These are phyloP conservation scores for Drosophila leontia DNA, from an alignment of 1,140 invertebrate genomes.

Conservation along the genomic window DNA sequence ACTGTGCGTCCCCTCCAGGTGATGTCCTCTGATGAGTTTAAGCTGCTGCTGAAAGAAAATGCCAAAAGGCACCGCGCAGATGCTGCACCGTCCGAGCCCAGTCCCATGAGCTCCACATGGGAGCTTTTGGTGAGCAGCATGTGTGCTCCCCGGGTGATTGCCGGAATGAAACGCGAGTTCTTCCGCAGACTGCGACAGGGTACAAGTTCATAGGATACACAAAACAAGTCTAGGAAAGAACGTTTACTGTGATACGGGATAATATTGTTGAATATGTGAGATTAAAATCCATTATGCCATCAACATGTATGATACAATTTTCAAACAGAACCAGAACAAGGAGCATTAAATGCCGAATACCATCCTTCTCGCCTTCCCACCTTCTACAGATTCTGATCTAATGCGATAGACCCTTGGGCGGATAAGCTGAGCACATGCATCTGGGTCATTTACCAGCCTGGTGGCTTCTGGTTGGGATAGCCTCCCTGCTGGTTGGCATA, in stretches of 20 bases:
- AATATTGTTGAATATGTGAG: slow-evolving; percentile 60
- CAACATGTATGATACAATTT: slow-evolving; percentile 59
- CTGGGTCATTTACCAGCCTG: slow-evolving; percentile 76
- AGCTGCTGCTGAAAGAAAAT: slow-evolving; percentile 33
- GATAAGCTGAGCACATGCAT: slow-evolving; percentile 38
- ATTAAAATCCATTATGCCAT: slow-evolving; percentile 72
- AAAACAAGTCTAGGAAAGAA: slow-evolving; percentile 36
- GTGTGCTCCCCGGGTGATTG: slow-evolving; percentile 62
- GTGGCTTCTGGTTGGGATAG: slow-evolving; percentile 83
- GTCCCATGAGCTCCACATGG: slow-evolving; percentile 51
- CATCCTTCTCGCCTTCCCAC: slow-evolving; percentile 21
- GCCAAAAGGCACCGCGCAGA: slow-evolving; percentile 11
- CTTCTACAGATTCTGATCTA: slow-evolving; percentile 30
- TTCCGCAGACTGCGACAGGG: slow-evolving; percentile 43
- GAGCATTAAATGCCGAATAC: slow-evolving; percentile 71
- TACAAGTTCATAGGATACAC: neutral
- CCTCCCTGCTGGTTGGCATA: slow-evolving; percentile 85
- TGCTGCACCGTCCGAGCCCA: neutral
- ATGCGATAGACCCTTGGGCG: slow-evolving; percentile 29
- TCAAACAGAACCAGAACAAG: slow-evolving; percentile 31
- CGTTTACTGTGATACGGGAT: slow-evolving; percentile 68
- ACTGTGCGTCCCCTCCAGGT: slow-evolving; percentile 27
- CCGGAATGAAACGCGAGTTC: slow-evolving; percentile 59
- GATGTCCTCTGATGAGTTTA: slow-evolving; percentile 53
- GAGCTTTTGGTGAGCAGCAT: slow-evolving; percentile 66